Evolutionary conservation across 2,797 vertebrate species (phyloP).

Genomic region (Gymnothorax reevesii): DNA sequence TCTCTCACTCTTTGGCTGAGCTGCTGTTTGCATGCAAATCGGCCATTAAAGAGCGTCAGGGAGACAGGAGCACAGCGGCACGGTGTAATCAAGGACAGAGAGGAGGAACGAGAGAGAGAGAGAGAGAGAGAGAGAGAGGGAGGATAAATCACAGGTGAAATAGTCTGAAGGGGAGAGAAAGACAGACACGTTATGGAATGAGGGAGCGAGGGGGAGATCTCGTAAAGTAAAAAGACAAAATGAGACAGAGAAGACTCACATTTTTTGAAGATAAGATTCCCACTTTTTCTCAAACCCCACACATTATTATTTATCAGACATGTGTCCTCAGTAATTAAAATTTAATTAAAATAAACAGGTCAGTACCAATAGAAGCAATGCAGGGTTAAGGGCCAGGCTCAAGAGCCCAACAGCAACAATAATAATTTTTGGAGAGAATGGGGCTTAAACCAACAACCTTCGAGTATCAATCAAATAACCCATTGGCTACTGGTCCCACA

Average conservation of each 20-base stretch:
- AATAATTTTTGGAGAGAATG: no score
- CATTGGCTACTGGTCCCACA: neutral
- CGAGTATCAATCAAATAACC: neutral
- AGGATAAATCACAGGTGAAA: conserved; percentile 67
- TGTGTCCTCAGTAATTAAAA: neutral
- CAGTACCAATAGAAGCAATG: no score
- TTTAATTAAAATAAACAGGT: no score
- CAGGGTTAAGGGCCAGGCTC: no score
- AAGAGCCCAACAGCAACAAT: no score
- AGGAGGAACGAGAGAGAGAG: conserved; percentile 52
- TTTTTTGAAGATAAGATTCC: neutral
- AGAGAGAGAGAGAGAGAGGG: conserved; percentile 47
- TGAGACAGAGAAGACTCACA: conserved; percentile 39
- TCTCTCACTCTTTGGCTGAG: conserved; percentile 56
- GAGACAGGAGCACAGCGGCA: conserved; percentile 62
- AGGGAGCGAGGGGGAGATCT: neutral
- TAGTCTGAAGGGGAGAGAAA: conserved; percentile 17
- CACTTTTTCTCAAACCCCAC: no score
- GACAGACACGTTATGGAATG: neutral
- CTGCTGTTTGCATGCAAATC: conserved; percentile 80
- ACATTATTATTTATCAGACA: neutral
- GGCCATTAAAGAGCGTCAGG: conserved; percentile 73
- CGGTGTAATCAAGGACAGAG: conserved; percentile 79
- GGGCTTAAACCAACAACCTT: no score
- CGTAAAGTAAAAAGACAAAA: neutral